Conservation (phyloP, 1,140 invertebrate species). For the Conus ventricosus region DNA sequence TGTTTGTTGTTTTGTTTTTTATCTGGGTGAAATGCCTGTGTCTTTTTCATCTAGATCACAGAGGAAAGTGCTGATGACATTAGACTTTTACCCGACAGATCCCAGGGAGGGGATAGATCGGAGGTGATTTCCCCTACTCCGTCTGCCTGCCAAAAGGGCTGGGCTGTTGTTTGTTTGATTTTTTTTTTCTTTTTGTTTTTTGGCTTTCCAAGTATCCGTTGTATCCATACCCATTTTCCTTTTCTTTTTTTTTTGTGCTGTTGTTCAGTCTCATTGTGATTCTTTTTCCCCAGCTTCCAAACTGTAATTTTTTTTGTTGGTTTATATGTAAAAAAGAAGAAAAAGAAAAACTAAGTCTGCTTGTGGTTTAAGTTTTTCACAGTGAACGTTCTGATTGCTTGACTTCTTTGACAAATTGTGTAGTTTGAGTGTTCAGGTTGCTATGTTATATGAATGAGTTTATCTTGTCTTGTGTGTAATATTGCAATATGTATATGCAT, state of each 20-base stretch:
- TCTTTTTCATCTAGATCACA: conserved; percentile 6
- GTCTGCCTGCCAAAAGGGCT: neutral
- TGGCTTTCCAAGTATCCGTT: neutral
- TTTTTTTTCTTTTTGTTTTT: no score
- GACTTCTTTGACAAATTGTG: neutral
- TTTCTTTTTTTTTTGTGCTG: neutral
- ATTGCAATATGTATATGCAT: neutral
- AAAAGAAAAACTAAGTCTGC: neutral
- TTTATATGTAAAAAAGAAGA: no score
- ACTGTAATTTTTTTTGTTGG: neutral
- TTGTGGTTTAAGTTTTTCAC: neutral
- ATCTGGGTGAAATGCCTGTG: neutral
- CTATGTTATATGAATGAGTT: neutral
- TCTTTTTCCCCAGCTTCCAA: neutral
- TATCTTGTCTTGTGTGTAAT: neutral
- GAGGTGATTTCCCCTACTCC: conserved; percentile 20
- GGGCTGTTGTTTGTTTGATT: neutral
- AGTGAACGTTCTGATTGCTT: no score
- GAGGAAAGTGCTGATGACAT: conserved; percentile 30
- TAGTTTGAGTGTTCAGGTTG: neutral
- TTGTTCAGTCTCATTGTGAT: neutral
- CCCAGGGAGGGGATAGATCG: neutral
- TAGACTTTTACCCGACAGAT: conserved; percentile 26
- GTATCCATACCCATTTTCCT: neutral
- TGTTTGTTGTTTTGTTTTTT: neutral